Evolutionary conservation across 2,113 vertebrate species (phyloP).

Genomic region (Odontophorus gujanensis): DNA sequence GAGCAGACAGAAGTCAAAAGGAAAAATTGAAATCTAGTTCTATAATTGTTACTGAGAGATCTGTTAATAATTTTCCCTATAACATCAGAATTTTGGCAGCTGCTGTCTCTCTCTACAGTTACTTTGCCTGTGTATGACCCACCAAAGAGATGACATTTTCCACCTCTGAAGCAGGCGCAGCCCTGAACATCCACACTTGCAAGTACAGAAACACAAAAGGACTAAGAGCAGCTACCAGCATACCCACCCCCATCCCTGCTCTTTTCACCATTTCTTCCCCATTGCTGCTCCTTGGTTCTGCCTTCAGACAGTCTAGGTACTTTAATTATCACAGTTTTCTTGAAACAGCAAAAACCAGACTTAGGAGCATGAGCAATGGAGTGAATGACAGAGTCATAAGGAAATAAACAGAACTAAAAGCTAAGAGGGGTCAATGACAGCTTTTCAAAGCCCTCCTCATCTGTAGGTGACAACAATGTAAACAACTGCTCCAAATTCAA

Average conservation of each 20-base stretch:
- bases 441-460: background rate
- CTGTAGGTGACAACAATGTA: background rate
- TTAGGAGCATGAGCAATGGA: background rate
- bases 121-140: background rate
- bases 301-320: background rate
- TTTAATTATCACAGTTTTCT: background rate
- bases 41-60: background rate
- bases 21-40: background rate
- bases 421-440: constrained; percentile 29
- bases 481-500: background rate
- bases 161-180: background rate
- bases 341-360: background rate
- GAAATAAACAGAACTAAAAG: constrained; percentile 25
- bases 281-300: background rate
- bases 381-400: constrained; percentile 34
- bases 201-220: background rate
- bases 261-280: background rate
- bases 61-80: background rate
- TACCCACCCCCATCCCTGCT: background rate
- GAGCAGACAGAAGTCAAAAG: background rate
- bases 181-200: background rate
- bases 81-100: background rate
- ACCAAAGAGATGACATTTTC: background rate
- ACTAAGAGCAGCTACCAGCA: background rate
- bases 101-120: background rate